phyloP scores from a whole-genome alignment of 2,888 invertebrate species.

The Ectemnius cavifrons region DNA sequence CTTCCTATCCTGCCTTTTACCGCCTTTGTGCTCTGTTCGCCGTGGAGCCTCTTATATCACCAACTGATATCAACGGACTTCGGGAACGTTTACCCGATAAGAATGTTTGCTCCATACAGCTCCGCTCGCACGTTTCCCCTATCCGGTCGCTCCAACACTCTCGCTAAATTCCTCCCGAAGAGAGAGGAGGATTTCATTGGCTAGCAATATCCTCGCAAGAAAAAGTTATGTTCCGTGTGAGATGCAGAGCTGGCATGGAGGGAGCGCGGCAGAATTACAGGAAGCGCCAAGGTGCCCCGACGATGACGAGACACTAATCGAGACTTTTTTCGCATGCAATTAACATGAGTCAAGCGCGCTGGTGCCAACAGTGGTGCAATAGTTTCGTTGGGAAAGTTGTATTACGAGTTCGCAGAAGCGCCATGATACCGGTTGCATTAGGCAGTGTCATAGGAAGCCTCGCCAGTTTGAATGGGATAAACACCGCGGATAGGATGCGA shows the following conservation, averaged over 20 bases:
- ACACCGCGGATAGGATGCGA: slow-evolving; percentile 46
- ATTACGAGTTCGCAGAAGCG: not conserved
- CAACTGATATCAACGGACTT: slow-evolving; percentile 47
- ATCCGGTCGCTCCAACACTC: not conserved
- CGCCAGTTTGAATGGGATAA: slow-evolving; percentile 17
- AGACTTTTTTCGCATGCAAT: slow-evolving; percentile 27
- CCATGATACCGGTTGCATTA: too few relatives aligned
- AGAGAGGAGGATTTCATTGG: not conserved
- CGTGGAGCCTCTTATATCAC: slow-evolving; percentile 40
- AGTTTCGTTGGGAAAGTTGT: slow-evolving; percentile 21
- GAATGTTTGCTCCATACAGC: slow-evolving; percentile 35
- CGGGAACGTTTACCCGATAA: slow-evolving; percentile 37
- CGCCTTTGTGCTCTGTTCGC: slow-evolving; percentile 53
- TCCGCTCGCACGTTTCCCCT: not conserved
- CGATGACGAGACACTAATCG: slow-evolving; percentile 9
- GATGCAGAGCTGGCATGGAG: not conserved
- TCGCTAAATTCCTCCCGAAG: not conserved
- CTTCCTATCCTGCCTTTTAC: slow-evolving; percentile 46
- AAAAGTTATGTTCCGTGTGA: not conserved
- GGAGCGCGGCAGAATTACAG: not conserved
- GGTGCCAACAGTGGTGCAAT: not conserved
- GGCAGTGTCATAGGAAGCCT: not conserved
- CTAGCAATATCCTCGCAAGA: not conserved
- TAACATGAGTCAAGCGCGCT: slow-evolving; percentile 21
- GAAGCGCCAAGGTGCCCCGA: not conserved